Conservation (phyloP, 1,140 invertebrate species). For the Bombus fervidus region DNA sequence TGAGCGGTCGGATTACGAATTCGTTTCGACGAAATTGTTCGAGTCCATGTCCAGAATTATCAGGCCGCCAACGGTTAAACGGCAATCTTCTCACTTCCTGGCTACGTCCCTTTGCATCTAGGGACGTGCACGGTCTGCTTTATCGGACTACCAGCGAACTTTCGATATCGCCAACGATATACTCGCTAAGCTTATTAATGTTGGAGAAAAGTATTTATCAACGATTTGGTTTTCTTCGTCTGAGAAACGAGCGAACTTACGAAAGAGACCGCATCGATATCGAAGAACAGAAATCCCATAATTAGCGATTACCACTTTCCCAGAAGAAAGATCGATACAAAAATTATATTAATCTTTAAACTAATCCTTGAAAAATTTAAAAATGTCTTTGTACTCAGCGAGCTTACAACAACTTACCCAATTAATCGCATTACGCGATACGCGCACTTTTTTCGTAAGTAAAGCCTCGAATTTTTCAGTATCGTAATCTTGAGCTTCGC, state of each 20-base stretch:
- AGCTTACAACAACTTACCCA: too few species aligned
- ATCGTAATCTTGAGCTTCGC: too few species aligned
- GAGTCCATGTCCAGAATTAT: constrained; percentile 62
- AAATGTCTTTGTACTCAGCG: too few species aligned
- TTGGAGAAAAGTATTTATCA: constrained; percentile 1
- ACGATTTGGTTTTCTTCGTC: not conserved
- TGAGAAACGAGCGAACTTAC: too few species aligned
- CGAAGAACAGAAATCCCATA: too few species aligned
- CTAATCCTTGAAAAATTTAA: too few species aligned
- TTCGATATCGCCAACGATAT: constrained; percentile 14
- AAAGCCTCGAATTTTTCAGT: not conserved
- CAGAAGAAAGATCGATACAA: too few species aligned
- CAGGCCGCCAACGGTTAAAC: constrained; percentile 57
- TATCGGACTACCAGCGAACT: not conserved
- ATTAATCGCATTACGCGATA: not conserved
- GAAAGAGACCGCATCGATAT: too few species aligned
- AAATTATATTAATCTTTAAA: too few species aligned
- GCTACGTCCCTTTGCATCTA: not conserved
- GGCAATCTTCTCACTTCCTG: constrained; percentile 31
- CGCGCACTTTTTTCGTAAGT: not conserved
- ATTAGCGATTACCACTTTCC: too few species aligned
- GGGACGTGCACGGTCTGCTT: not conserved
- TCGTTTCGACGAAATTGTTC: constrained; percentile 67
- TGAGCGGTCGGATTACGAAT: constrained; percentile 61
- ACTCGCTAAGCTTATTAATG: constrained; percentile 5